Evolutionary conservation across 2,113 vertebrate species (phyloP), one percentile per base, ranked within the genome.

Genomic region (Merops nubicus): DNA sequence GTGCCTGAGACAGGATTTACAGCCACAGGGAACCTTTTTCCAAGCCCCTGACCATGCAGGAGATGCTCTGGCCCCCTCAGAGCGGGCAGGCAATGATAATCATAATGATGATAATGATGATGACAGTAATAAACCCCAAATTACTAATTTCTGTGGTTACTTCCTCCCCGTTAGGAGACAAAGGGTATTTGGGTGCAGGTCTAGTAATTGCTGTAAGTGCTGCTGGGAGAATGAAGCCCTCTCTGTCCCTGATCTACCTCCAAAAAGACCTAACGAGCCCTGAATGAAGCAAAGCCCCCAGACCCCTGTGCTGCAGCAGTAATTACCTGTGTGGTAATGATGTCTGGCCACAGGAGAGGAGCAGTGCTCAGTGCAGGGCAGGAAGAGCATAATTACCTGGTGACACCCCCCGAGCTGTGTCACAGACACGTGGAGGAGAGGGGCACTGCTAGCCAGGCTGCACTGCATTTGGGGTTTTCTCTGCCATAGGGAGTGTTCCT

Each of bases 381-480:
- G 63, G 69, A 48, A 29, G 73, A 68, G 31, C 45, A 5, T 12
- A 10, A 40, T 19, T 34, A 33, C 33, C 34, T 81, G 36, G 23
- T 20, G 7, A 5, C 15, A 0, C 19, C 26, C 60, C 26, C 29
- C 0, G 1, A 26, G 36, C 25, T 16, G 45, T 26, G 17, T 0
- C 60, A 4, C 31, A 53, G 28, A 38, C 33, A 1, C 0, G 76
- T 14, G 48, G n/a, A n/a, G 2, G n/a, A 73, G 45, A 31, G 59
- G 74, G 38, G 54, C 48, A 3, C 34, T 26, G 7, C 15, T 2
- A 15, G 23, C 45, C 75, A 34, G 28, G 56, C 69, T 25, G 7
- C 22, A 25, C 36, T 3, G 11, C 48, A 2, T 2, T 8, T 10
- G 67, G 59, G 57, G 7, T 26, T 43, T 20, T 31, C 36, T 1